Conservation (phyloP, 2,888 invertebrate genomes). For the Drosophila prostipennis region DNA sequence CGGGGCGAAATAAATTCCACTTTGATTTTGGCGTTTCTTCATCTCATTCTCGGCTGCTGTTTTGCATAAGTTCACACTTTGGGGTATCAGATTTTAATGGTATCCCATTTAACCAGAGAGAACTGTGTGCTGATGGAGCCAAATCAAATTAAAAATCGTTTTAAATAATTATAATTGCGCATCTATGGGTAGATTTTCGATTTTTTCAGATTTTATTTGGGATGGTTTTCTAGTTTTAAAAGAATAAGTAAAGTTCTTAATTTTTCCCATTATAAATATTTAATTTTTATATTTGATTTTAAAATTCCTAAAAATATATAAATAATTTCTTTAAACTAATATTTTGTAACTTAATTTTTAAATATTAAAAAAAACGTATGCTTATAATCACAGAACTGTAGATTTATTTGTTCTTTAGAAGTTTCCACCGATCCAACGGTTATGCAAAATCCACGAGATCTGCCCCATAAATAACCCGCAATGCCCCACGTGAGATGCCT, state of each 20-base stretch:
- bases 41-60: constrained; percentile 32
- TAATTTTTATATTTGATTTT: too few relatives aligned
- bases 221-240: background rate
- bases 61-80: constrained; percentile 64
- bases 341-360: too few relatives aligned
- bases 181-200: background rate
- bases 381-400: too few relatives aligned
- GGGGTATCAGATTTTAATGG: constrained; percentile 32
- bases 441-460: constrained; percentile 38
- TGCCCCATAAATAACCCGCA: constrained; percentile 19
- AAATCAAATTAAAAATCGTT: constrained; percentile 20
- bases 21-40: constrained; percentile 46
- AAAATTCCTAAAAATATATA: too few relatives aligned
- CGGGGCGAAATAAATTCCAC: constrained; percentile 35
- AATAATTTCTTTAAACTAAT: too few relatives aligned
- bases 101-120: constrained; percentile 24
- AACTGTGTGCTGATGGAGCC: constrained; percentile 22
- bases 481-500: constrained; percentile 20
- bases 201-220: background rate
- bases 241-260: background rate
- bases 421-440: background rate
- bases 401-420: background rate
- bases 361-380: too few relatives aligned
- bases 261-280: too few relatives aligned
- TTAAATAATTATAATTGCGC: background rate